Base-by-base conservation (phyloP, 2,888 invertebrate genomes). In the Eristalinus sepulchralis region DNA sequence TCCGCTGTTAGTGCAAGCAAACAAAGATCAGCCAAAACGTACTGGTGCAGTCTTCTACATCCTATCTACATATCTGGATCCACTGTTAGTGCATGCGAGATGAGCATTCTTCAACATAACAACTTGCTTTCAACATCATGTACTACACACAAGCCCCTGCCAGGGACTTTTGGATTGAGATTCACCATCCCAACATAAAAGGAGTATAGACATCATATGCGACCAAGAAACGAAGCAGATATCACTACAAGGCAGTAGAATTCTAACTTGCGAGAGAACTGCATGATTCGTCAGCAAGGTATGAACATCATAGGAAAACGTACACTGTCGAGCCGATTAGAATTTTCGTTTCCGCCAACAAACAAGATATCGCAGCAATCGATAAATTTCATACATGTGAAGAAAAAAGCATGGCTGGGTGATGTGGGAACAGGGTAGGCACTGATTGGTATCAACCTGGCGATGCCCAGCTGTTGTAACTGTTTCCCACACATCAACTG, bases 221-320 rank as follows among this genome's bases (percentile, higher is more conserved):
- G 27, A 27, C 27, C 27, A 27, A 27, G 5, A 27, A 27, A 27
- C 27, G 27, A 27, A 27, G 27, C 27, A 27, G 27, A 27, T 27
- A 5, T 6, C 36, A 1, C n/a, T n/a, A 1, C n/a, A 39, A 13
- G 36, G n/a, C 10, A 39, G 36, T 39, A 13, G 36, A 39, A 62
- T 6, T 2, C 27, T 71, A n/a, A 62, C 10, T 1, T 63, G 10
- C 24, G n/a, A 36, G 17, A n/a, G 5, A 73, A 13, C 6, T 73
- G 73, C 11, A 63, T 62, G 10, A 17, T 63, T 24, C 53, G 57
- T 31, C 17, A 71, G 17, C 62, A 60, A 71, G 27, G n/a, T 24
- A 73, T 66, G 64, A 75, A 39, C 9, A 67, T 63, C 1, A 22
- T 73, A 20, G 63, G 64, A 24, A 73, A 33, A 27, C 64, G 55